Conservation (phyloP, 2,797 vertebrate genomes). For the Hydrophis major region DNA sequence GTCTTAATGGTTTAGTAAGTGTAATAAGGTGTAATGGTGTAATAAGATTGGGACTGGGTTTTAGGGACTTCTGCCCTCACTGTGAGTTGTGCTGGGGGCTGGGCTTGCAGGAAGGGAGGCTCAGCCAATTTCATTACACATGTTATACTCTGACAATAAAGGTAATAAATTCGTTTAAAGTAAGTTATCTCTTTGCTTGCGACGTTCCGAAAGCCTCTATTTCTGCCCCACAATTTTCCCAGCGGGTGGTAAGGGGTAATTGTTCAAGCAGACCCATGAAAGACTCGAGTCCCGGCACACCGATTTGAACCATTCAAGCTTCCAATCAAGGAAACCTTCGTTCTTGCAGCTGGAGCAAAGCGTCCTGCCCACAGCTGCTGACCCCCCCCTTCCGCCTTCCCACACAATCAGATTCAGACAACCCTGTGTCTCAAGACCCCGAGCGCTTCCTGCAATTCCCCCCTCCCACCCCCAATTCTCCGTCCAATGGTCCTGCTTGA, state of each 20-base stretch:
- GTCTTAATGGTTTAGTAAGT: background rate
- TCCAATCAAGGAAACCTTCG: background rate
- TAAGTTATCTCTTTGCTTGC: background rate
- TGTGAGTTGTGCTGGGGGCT: too few species aligned
- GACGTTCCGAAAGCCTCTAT: background rate
- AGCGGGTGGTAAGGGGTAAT: background rate
- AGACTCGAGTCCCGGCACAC: background rate
- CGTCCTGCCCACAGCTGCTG: background rate
- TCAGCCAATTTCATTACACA: too few species aligned
- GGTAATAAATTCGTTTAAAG: too few species aligned
- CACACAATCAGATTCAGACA: background rate
- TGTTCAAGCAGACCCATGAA: background rate
- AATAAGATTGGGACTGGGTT: too few species aligned
- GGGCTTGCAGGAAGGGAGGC: too few species aligned
- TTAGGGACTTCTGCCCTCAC: too few species aligned
- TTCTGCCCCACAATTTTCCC: background rate
- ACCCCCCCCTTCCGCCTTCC: background rate
- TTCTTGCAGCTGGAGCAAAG: background rate
- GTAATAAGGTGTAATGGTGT: too few species aligned
- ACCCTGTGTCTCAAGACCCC: background rate
- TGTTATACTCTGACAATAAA: too few species aligned
- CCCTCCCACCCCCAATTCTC: background rate
- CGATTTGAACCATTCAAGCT: background rate
- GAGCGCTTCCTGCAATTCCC: background rate
- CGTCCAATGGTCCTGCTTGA: background rate